Base-by-base conservation (phyloP, 2,113 vertebrate species). In the Paramormyrops kingsleyae region DNA sequence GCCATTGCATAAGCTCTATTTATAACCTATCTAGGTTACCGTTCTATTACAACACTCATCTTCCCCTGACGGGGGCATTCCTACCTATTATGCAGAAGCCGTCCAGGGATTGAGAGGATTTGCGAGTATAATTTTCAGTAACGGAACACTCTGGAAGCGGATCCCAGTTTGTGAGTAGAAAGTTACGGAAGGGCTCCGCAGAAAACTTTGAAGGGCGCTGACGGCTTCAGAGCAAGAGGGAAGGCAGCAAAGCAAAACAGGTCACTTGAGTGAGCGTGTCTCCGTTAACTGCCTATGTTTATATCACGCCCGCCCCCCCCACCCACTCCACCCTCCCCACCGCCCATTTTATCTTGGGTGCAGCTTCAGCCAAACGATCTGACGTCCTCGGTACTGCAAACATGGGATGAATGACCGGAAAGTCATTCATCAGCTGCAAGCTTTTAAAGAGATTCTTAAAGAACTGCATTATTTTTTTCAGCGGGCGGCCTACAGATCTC, bases 21-120 rank as follows among this genome's bases (percentile, higher is more conserved):
- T 92, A 93, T 94, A 91, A 90, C 87, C 90, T 90, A 93, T 89
- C 92, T 92, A 90, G 92, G 89, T 89, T 90, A 83, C 91, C 89
- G 77, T 56, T 89, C 59, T 90, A 83, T 90, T 90, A 89, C 87
- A 91, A 91, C 83, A 62, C 87, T 91, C 39, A 44, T 47, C 52
- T 35, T 27, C 80, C 50, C 35, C 5, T 10, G 46, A 80, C 47
- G 27, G 31, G 21, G 62, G 47, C 88, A 47, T 31, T 53, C 70
- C 70, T 56, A 47, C 47, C 62, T n/a, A 49, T 86, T 86, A 31
- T 52, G n/a, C 84, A 86, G 46, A 15, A 27, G 44, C 35, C 15
- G 12, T 35, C 85, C 50, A 53, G 24, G 85, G 49, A 53, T 50
- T 56, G 31, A 19, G 24, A 87, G 49, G 21, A 53, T 53, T 56